phyloP scores from a whole-genome alignment of 2,888 invertebrate species.

The Ypsolopha scabrella region DNA sequence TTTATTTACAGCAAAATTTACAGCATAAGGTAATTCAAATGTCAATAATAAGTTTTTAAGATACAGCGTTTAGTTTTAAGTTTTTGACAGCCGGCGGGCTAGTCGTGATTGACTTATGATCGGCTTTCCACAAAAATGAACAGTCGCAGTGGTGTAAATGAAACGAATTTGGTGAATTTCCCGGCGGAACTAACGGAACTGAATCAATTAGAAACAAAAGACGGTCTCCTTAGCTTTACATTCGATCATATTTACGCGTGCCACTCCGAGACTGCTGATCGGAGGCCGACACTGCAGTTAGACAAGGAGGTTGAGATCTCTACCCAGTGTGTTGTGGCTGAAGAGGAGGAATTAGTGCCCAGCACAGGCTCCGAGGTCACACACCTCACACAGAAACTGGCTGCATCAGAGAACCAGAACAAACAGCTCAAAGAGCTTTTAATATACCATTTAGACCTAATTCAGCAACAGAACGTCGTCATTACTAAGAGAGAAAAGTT shows the following conservation, averaged over 20 bases:
- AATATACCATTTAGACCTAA: constrained; percentile 85
- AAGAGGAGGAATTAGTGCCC: constrained; percentile 23
- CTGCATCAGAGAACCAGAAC: constrained; percentile 66
- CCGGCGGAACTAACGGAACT: constrained; percentile 47
- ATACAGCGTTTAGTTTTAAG: constrained; percentile 37
- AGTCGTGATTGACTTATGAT: constrained; percentile 41
- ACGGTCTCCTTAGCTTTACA: constrained; percentile 71
- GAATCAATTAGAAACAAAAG: constrained; percentile 57
- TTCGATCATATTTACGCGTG: constrained; percentile 83
- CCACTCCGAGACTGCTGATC: constrained; percentile 52
- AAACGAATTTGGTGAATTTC: constrained; percentile 62
- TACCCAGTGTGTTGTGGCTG: constrained; percentile 34
- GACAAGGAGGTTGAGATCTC: constrained; percentile 51
- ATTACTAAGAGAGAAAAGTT: constrained; percentile 84
- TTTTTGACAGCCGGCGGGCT: constrained; percentile 63
- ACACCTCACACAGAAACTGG: constrained; percentile 44
- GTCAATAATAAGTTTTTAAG: no score
- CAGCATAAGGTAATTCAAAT: no score
- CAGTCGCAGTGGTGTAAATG: constrained; percentile 61
- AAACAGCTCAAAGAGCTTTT: constrained; percentile 82
- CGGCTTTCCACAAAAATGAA: constrained; percentile 55
- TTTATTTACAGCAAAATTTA: no score
- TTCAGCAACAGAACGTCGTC: constrained; percentile 91
- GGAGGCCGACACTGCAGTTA: constrained; percentile 34
- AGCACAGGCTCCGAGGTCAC: no score